A percentile compares a stretch with the other conserved stretches of the same genome.
Conservation (phyloP, 2,888 invertebrate genomes). For the Apodemia duryi region DNA sequence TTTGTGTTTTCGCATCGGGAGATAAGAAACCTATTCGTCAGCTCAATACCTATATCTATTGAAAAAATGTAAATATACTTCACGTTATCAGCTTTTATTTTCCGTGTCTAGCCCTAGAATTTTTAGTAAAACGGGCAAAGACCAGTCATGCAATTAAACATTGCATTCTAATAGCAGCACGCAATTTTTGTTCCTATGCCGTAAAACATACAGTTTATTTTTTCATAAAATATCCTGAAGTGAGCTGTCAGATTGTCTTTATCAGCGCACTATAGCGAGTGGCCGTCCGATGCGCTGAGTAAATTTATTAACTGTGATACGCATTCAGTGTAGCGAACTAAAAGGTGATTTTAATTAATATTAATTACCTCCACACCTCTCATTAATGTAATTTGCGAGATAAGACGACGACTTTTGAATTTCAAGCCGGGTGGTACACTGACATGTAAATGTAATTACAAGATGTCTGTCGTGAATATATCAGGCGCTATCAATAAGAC, state of each 20-base stretch:
- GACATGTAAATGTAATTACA: slow-evolving; percentile 25
- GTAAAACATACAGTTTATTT: slow-evolving; percentile 28
- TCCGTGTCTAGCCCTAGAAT: slow-evolving; percentile 2
- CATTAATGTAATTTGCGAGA: slow-evolving; percentile 75
- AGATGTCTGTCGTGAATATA: neutral
- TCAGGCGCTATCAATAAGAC: slow-evolving; percentile 1
- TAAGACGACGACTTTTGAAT: slow-evolving; percentile 49
- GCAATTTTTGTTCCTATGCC: slow-evolving; percentile 18
- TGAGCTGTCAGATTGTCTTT: slow-evolving; percentile 60
- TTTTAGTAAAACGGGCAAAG: slow-evolving; percentile 10
- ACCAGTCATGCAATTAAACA: slow-evolving; percentile 19
- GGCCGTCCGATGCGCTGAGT: slow-evolving; percentile 60
- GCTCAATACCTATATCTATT: neutral
- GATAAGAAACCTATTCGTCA: too few relatives aligned
- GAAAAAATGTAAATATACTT: slow-evolving; percentile 1
- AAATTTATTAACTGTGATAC: slow-evolving; percentile 79
- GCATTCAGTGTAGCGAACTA: slow-evolving; percentile 73
- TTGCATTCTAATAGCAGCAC: neutral
- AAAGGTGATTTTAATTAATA: slow-evolving; percentile 78
- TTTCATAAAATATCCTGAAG: slow-evolving; percentile 22
- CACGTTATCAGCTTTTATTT: slow-evolving; percentile 5
- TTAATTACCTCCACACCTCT: slow-evolving; percentile 77
- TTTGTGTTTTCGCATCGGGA: too few relatives aligned
- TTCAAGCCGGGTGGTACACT: slow-evolving; percentile 44
- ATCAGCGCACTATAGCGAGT: slow-evolving; percentile 58